Evolutionary conservation across 2,888 invertebrate species (phyloP).

Genomic region (Cryptocephalus moraei): DNA sequence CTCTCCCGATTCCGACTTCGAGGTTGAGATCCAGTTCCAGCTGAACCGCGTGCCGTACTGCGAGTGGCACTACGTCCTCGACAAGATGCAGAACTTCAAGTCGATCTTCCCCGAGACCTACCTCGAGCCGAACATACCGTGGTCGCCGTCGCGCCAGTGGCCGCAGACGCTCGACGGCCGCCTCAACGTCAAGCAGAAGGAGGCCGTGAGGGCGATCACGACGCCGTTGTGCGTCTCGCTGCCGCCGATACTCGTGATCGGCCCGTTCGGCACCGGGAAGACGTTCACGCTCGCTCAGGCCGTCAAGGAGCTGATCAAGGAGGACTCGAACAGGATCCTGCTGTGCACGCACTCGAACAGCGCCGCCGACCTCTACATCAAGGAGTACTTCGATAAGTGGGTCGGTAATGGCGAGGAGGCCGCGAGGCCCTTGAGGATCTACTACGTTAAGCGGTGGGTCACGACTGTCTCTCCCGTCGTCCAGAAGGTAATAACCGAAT

Average conservation of each 20-base stretch:
- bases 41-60: conserved; percentile 70
- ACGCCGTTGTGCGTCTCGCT: conserved; percentile 50
- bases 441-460: conserved; percentile 69
- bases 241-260: conserved; percentile 61
- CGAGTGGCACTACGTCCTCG: conserved; percentile 77
- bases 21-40: conserved; percentile 70
- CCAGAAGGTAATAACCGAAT: conserved; percentile 41
- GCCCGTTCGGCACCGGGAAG: conserved; percentile 82
- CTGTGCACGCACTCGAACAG: conserved; percentile 83
- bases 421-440: conserved; percentile 64
- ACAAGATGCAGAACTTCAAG: conserved; percentile 59
- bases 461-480: conserved; percentile 65
- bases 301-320: conserved; percentile 54
- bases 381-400: conserved; percentile 72
- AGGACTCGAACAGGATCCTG: conserved; percentile 57
- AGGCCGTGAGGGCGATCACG: conserved; percentile 68
- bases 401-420: conserved; percentile 55
- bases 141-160: conserved; percentile 62
- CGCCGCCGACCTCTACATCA: conserved; percentile 76
- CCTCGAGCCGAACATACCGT: conserved; percentile 53
- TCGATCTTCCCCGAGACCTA: conserved; percentile 56
- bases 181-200: conserved; percentile 67
- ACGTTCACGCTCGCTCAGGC: conserved; percentile 71
- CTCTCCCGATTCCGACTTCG: conserved; percentile 49
- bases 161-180: conserved; percentile 49